These are phyloP conservation scores for Argyresthia goedartella DNA, from an alignment of 2,888 invertebrate genomes.

Conservation along the genomic window DNA sequence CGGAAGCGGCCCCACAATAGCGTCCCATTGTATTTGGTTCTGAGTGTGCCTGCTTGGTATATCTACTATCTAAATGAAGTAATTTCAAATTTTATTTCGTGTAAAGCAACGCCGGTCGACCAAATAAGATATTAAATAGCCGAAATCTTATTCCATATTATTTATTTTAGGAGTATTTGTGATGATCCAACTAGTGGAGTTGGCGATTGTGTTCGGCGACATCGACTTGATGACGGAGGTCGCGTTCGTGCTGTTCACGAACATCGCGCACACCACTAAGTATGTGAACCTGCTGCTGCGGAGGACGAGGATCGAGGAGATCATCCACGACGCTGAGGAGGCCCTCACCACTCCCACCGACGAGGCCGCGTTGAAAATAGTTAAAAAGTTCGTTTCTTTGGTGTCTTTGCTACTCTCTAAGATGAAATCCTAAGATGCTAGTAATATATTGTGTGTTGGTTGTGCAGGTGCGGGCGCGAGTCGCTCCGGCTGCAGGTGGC, in stretches of 20 bases:
- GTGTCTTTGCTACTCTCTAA: background rate
- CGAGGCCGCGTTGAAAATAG: constrained; percentile 28
- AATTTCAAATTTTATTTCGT: background rate
- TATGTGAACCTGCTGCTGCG: constrained; percentile 37
- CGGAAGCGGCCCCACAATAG: too few species aligned
- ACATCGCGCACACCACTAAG: constrained; percentile 50
- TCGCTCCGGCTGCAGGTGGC: constrained; percentile 29
- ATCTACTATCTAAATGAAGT: too few species aligned
- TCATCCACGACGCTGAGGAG: constrained; percentile 30
- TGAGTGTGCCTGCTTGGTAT: too few species aligned
- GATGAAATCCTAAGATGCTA: background rate
- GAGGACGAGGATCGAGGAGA: constrained; percentile 25
- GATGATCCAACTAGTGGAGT: constrained; percentile 53
- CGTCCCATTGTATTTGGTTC: too few species aligned
- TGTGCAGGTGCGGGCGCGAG: constrained; percentile 36
- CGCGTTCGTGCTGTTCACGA: constrained; percentile 55
- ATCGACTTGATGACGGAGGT: constrained; percentile 54
- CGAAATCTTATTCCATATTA: background rate
- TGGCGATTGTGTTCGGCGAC: constrained; percentile 56
- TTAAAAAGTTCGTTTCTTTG: constrained; percentile 26
- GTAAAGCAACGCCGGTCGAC: too few species aligned
- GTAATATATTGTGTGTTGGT: background rate
- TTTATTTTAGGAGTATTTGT: constrained; percentile 42
- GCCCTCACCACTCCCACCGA: constrained; percentile 21
- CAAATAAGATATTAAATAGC: background rate